phyloP scores from a whole-genome alignment of 2,113 vertebrate genomes.

The Neofelis nebulosa region DNA sequence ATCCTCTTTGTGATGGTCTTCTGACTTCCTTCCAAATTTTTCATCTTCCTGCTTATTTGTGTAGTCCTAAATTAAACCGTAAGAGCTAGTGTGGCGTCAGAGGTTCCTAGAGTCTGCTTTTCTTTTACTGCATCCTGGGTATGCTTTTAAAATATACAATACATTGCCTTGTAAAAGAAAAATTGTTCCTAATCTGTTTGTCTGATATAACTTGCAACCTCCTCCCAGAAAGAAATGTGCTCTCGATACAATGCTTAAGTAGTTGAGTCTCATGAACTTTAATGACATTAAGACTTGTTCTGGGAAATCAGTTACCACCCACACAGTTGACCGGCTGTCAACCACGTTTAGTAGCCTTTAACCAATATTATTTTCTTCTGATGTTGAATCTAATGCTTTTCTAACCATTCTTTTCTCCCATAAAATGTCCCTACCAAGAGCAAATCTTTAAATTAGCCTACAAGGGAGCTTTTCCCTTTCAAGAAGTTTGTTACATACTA shows the following conservation, averaged over 20 bases:
- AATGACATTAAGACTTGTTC: not conserved
- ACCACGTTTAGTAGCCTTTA: not conserved
- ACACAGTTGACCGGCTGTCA: not conserved
- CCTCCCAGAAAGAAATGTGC: conserved; percentile 2
- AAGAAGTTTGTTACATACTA: conserved; percentile 7
- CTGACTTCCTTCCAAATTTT: not conserved
- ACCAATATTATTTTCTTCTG: conserved; percentile 12
- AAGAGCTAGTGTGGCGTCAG: not conserved
- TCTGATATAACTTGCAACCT: not conserved
- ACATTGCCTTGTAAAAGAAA: not conserved
- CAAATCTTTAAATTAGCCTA: not conserved
- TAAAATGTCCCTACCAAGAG: not conserved
- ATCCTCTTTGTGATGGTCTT: not conserved
- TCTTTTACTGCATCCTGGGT: not conserved
- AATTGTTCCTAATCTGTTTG: not conserved
- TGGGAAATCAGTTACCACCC: conserved; percentile 19
- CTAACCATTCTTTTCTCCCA: not conserved
- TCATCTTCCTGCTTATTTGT: not conserved
- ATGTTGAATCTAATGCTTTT: conserved; percentile 8
- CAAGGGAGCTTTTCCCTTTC: not conserved
- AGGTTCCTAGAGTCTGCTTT: not conserved
- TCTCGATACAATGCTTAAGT: conserved; percentile 29
- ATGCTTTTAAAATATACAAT: conserved; percentile 11
- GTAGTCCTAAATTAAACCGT: not conserved
- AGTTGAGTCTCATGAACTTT: conserved; percentile 32